These are phyloP conservation scores for Ichneumon xanthorius DNA, from an alignment of 2,888 invertebrate species.

Conservation along the genomic window DNA sequence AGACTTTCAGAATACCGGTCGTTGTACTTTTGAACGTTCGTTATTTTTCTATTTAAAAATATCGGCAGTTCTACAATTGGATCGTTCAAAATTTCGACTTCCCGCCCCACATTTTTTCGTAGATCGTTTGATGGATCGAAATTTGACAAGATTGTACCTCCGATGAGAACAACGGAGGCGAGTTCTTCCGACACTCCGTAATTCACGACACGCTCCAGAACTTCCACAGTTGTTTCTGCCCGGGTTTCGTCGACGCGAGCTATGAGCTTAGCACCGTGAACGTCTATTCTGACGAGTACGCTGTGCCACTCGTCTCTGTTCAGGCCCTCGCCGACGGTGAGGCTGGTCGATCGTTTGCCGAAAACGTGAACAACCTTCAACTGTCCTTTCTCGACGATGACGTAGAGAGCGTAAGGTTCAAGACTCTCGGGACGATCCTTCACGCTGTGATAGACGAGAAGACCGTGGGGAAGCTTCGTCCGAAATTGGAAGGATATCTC, in stretches of 20 bases:
- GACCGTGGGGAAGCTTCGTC: constrained; percentile 94
- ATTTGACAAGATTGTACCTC: constrained; percentile 87
- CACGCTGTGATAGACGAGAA: constrained; percentile 95
- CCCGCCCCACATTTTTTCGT: too few species aligned
- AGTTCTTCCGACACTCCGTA: constrained; percentile 95
- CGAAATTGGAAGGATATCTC: constrained; percentile 96
- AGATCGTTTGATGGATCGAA: neutral
- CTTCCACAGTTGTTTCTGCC: constrained; percentile 93
- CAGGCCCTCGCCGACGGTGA: constrained; percentile 94
- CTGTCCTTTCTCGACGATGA: constrained; percentile 96
- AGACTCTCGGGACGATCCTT: constrained; percentile 92
- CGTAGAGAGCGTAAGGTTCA: constrained; percentile 95
- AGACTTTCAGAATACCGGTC: too few species aligned
- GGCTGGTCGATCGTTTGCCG: constrained; percentile 93
- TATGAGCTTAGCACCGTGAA: constrained; percentile 93
- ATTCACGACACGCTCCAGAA: constrained; percentile 93
- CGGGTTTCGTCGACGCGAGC: constrained; percentile 94
- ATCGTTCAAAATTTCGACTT: too few species aligned
- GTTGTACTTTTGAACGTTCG: too few species aligned
- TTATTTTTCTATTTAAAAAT: neutral
- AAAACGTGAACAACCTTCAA: constrained; percentile 96
- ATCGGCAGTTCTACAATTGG: neutral
- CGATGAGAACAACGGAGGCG: constrained; percentile 94
- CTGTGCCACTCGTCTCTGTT: constrained; percentile 97
- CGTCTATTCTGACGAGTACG: constrained; percentile 94